These are phyloP conservation scores for Caenorhabditis virilis DNA, from an alignment of 2,888 invertebrate genomes.

Conservation along the genomic window DNA sequence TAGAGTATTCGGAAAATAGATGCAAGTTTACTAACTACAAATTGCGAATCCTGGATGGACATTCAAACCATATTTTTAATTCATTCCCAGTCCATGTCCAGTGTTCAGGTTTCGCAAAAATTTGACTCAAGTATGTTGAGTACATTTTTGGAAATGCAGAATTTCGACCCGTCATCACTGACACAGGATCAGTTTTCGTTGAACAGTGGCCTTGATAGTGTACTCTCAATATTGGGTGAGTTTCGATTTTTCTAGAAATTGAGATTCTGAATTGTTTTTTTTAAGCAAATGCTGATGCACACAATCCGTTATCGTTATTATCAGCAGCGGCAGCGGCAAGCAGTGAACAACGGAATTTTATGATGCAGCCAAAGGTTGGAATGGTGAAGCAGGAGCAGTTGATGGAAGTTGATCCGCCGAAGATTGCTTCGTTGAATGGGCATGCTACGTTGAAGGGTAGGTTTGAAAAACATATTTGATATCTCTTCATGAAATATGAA, in stretches of 20 bases:
- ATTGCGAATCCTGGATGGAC: slow-evolving; percentile 1
- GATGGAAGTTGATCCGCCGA: not conserved
- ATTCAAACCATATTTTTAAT: not conserved
- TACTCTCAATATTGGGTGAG: slow-evolving; percentile 44
- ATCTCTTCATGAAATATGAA: too few species aligned
- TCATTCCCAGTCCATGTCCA: slow-evolving; percentile 5
- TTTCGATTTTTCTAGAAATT: not conserved
- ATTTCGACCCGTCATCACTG: slow-evolving; percentile 33
- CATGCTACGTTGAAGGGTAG: not conserved
- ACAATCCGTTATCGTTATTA: slow-evolving; percentile 45
- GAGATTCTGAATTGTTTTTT: not conserved
- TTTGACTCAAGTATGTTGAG: slow-evolving; percentile 23
- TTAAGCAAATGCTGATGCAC: slow-evolving; percentile 24
- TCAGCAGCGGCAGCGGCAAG: slow-evolving; percentile 50
- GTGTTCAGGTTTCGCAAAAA: slow-evolving; percentile 28
- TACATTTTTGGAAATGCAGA: slow-evolving; percentile 43
- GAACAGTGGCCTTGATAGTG: slow-evolving; percentile 40
- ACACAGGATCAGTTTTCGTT: slow-evolving; percentile 19
- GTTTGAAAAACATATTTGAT: not conserved
- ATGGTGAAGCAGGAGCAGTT: not conserved
- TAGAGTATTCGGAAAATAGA: not conserved
- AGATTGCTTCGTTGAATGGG: not conserved
- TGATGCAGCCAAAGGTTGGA: not conserved
- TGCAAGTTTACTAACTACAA: not conserved
- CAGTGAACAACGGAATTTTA: slow-evolving; percentile 1